Evolutionary conservation across 2,888 invertebrate genomes (phyloP).

Genomic region (Oligia strigilis): DNA sequence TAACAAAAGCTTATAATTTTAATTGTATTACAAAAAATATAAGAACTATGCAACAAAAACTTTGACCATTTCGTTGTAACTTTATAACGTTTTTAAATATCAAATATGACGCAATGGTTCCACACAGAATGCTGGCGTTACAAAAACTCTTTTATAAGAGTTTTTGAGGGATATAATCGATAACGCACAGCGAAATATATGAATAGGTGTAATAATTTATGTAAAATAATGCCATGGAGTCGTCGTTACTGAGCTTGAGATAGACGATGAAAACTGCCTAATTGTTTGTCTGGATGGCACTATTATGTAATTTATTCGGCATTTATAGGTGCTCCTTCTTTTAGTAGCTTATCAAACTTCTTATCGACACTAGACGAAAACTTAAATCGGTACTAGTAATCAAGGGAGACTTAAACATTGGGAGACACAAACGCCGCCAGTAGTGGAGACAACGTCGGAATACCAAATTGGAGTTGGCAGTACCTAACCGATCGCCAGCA

Average conservation of each 20-base stretch:
- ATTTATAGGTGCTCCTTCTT: background rate
- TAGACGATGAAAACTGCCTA: background rate
- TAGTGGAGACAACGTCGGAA: background rate
- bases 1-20: too few relatives aligned
- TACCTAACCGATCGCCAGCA: background rate
- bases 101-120: background rate
- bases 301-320: background rate
- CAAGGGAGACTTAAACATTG: background rate
- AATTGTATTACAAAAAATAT: background rate
- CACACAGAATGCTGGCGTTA: background rate
- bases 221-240: background rate
- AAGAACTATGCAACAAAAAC: background rate
- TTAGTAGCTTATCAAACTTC: background rate
- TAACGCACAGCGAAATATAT: too few relatives aligned
- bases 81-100: background rate
- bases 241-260: background rate
- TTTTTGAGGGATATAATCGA: too few relatives aligned
- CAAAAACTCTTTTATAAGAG: too few relatives aligned
- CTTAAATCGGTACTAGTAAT: background rate
- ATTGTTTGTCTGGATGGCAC: background rate
- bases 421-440: too few relatives aligned
- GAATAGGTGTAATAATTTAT: too few relatives aligned
- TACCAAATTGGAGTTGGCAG: background rate
- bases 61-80: too few relatives aligned
- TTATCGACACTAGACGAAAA: background rate